phyloP scores from a whole-genome alignment of 2,888 invertebrate genomes.

The Melipona bicolor region DNA sequence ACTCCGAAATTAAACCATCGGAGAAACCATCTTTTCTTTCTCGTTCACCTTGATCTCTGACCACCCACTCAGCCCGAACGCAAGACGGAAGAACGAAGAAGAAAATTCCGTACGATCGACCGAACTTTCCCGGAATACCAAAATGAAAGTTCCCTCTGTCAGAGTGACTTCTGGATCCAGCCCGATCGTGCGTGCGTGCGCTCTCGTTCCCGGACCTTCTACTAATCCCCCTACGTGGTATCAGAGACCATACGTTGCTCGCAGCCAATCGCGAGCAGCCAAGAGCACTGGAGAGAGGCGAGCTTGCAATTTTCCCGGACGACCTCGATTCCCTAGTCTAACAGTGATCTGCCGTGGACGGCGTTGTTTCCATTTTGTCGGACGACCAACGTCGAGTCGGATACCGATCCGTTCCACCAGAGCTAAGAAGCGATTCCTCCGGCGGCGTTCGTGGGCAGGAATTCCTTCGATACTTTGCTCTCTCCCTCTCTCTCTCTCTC shows the following conservation, averaged over 20 bases:
- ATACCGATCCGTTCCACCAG: conserved; percentile 10
- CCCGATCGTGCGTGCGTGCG: neutral
- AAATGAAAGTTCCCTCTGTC: neutral
- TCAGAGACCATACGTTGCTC: neutral
- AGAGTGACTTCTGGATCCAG: too few relatives aligned
- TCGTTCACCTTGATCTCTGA: too few relatives aligned
- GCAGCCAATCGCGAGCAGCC: too few relatives aligned
- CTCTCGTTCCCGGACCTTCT: neutral
- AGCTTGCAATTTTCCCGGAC: neutral
- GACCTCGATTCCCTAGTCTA: neutral
- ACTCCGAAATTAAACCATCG: too few relatives aligned
- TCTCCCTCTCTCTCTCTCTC: conserved; percentile 7
- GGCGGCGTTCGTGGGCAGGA: conserved; percentile 45
- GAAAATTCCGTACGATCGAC: neutral
- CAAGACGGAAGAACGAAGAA: too few relatives aligned
- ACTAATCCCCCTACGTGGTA: neutral
- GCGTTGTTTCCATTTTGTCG: neutral
- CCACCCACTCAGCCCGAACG: too few relatives aligned
- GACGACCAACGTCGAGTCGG: neutral
- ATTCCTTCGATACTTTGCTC: conserved; percentile 31
- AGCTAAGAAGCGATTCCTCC: conserved; percentile 50
- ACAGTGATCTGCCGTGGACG: neutral
- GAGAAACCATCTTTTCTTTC: too few relatives aligned
- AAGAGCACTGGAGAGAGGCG: too few relatives aligned
- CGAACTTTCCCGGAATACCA: neutral